Base-by-base conservation (phyloP, 92 coral and sea anemone species). In the Chrysogorgia sp. region DNA sequence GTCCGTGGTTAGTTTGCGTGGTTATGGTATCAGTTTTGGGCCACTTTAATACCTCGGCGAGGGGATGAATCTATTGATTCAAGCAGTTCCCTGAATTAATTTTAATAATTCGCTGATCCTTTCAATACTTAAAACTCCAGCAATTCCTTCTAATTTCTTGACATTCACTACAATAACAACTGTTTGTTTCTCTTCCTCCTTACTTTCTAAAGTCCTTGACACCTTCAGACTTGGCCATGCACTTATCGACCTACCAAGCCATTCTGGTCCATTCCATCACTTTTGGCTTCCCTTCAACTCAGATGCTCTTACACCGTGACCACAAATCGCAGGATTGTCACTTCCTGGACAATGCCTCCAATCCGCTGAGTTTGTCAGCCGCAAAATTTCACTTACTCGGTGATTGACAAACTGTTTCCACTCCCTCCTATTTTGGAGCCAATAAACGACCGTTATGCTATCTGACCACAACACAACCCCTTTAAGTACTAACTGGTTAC, bases 241-340 rank as follows among this genome's bases (percentile, higher is more conserved):
- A 29, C 58, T 60, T 67, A 45, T 40, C 0, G 22, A n/a, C 43
- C 57, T 50, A 7, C 48, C 29, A 9, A 83, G 23, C 87, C 87
- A 67, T 20, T 49, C 3, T 43, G 87, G 79, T 21, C 83, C 87
- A 0, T 53, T 23, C 87, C 87, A 83, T 83, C 87, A 83, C 67
- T 75, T 2, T 60, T 76, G 61, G 14, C 49, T 75, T 12, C 15
- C 32, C 29, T 76, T 83, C 12, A 83, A 48, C 24, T 83, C 65
- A 12, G 75, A 43, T 12, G 83, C 83, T 20, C 57, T 21, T 48
- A 35, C 78, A 83, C 29, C 87, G 62, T 2, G 84, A 75, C 33
- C 83, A 76, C 28, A 63, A 33, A 33, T 83, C 87, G 83, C 87
- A 17, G 87, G 82, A 22, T 75, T 82, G 22, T 82, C 82, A 35